Evolutionary conservation across 2,113 vertebrate species (phyloP), one percentile per base, ranked within the genome.

Genomic region (Leptocoma aspasia): DNA sequence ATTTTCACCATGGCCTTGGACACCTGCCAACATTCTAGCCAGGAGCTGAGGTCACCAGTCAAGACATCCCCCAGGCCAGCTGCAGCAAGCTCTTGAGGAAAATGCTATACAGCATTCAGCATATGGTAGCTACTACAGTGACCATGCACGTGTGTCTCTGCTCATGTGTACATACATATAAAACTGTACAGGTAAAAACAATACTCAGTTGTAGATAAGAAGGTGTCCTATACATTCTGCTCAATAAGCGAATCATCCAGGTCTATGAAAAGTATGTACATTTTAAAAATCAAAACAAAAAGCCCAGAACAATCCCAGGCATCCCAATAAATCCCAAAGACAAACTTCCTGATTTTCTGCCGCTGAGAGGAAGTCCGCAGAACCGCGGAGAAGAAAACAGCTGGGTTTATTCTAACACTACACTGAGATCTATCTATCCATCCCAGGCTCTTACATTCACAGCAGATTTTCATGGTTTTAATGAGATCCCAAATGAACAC

Each of bases 121-220:
- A 89, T 0, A 0, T 4, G 3, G 44, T 2, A 90, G 42, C 31
- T 86, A 26, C 47, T 35, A 50, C 26, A 53, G 42, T 2, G 30
- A 63, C 50, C 7, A 8, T 1, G 10, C 1, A 2, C 24, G 13
- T 0, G 0, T 1, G 0, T 50, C 50, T 45, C 56, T 71, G 30
- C 21, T 15, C 49, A 8, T 1, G 4, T 9, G 19, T 7, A 47
- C 7, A 4, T 5, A 41, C 19, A 54, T 1, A 26, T 5, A 65
- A 53, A 91, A 28, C 22, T 9, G 10, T 11, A 45, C 56, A 75
- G 19, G 33, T 37, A 47, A 71, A 89, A 93, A 39, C 19, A 66
- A 16, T 8, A 59, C 3, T 35, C 26, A 12, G 0, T 0, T 20
- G 9, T 9, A 81, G 19, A 16, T 16, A 60, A 64, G 42, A 44